phyloP scores from a whole-genome alignment of 2,888 invertebrate species.

The Cryptus viduatorius region DNA sequence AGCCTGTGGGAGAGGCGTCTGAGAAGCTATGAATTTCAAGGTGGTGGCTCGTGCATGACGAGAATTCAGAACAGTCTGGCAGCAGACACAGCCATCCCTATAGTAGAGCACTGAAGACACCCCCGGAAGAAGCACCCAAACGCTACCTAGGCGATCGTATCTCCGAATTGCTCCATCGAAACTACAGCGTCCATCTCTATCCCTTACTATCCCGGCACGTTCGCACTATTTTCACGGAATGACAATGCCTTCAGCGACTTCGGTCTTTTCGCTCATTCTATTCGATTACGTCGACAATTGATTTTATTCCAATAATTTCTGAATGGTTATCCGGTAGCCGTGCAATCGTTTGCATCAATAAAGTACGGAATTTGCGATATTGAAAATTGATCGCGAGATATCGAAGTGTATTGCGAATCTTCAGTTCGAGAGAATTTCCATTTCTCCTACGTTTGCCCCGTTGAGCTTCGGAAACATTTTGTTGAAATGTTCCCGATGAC shows the following conservation, averaged over 20 bases:
- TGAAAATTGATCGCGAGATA: neutral
- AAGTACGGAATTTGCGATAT: neutral
- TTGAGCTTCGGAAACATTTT: neutral
- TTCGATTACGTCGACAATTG: slow-evolving; percentile 28
- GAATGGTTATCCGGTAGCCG: neutral
- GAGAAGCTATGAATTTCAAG: slow-evolving; percentile 72
- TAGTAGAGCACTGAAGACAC: slow-evolving; percentile 25
- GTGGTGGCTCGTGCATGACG: slow-evolving; percentile 67
- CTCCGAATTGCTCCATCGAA: slow-evolving; percentile 48
- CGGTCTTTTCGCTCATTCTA: neutral
- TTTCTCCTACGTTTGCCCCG: slow-evolving; percentile 6
- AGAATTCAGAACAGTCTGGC: slow-evolving; percentile 63
- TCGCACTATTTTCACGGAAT: slow-evolving; percentile 39
- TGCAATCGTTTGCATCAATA: slow-evolving; percentile 4
- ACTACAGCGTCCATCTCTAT: slow-evolving; percentile 36
- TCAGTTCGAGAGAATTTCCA: slow-evolving; percentile 40
- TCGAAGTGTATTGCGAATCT: neutral
- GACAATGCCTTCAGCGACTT: slow-evolving; percentile 18
- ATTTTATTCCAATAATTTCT: slow-evolving; percentile 25
- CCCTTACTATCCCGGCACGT: slow-evolving; percentile 49
- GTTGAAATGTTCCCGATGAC: neutral
- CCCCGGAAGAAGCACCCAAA: slow-evolving; percentile 39
- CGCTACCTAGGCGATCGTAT: slow-evolving; percentile 51
- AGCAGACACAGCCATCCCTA: slow-evolving; percentile 19
- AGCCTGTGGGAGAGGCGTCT: slow-evolving; percentile 37